Conservation (phyloP, 2,888 invertebrate species). For the Dorcus hopei region DNA sequence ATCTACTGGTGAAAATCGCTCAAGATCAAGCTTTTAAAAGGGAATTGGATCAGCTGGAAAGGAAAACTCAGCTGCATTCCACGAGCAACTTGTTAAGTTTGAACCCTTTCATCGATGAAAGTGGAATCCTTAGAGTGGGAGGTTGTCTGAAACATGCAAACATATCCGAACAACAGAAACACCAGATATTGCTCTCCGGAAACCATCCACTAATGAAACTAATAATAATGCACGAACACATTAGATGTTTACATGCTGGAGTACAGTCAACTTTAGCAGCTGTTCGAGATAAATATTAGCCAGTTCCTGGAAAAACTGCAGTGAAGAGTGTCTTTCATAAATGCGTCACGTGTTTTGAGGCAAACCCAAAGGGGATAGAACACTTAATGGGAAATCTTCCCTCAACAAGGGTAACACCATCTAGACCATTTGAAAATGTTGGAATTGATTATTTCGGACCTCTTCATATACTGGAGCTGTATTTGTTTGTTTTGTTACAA, state of each 20-base stretch:
- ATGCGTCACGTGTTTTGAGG: not conserved
- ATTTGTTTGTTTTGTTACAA: slow-evolving; percentile 36
- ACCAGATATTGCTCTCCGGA: slow-evolving; percentile 3
- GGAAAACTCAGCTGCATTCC: not conserved
- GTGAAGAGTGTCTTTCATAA: not conserved
- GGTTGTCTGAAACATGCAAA: slow-evolving; percentile 3
- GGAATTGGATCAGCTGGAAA: not conserved
- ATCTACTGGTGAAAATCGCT: not conserved
- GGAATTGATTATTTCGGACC: slow-evolving; percentile 24
- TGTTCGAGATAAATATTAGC: slow-evolving; percentile 12
- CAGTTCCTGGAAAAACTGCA: not conserved
- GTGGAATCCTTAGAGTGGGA: slow-evolving; percentile 10
- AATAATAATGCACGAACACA: slow-evolving; percentile 7
- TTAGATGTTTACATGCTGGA: slow-evolving; percentile 9
- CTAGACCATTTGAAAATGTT: slow-evolving; percentile 6
- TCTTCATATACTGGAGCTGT: slow-evolving; percentile 19
- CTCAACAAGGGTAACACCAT: not conserved
- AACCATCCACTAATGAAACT: slow-evolving; percentile 2
- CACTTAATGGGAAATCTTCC: slow-evolving; percentile 12
- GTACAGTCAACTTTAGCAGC: slow-evolving; percentile 1
- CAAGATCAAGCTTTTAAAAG: not conserved
- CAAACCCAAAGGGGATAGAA: not conserved
- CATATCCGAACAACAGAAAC: slow-evolving; percentile 6
- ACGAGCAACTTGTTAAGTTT: not conserved
- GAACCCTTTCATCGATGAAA: slow-evolving; percentile 9